Base-by-base conservation (phyloP, 53 echinoderm and acorn worm genomes). In the Holothuria leucospilota region DNA sequence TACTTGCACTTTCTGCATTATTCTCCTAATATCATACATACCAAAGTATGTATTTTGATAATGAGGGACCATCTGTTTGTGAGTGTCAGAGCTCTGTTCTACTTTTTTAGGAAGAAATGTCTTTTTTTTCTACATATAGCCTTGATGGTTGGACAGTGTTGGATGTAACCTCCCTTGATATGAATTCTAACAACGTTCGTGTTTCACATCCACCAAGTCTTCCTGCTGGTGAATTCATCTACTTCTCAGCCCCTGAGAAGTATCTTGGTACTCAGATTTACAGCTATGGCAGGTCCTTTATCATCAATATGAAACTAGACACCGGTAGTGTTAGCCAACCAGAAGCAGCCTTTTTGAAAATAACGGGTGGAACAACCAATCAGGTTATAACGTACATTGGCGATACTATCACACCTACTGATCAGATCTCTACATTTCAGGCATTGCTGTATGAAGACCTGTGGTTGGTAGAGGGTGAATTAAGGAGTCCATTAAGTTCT, bases 401-500 rank as follows among this genome's bases (percentile, higher is more conserved):
- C 10, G 2, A 91, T 87, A 40, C 72, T 61, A 38, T 97, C 63
- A 67, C 29, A 6, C 94, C 94, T 20, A 51, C 71, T 28, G 58
- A 27, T 14, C 51, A 51, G 9, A 49, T 39, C 23, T 79, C 46
- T 28, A 62, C 58, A 58, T 95, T 93, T 53, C 82, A 53, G 29
- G 95, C 93, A 7, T 56, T 74, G 11, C 69, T 97, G 39, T 93
- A 91, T 53, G 95, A 97, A 73, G 73, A 69, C 38, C 20, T 93
- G 39, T 97, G 97, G 97, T 82, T 67, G 27, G 51, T 26, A 28
- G 74, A 49, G 21, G 84, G 82, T 42, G 72, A 29, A 11, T 41
- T 39, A 3, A 75, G 82, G 41, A 69, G 69, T n/a, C 51, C 70
- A 60, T 64, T 90, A 16, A 84, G 77, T 59, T 86, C 66, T 13